These are phyloP conservation scores for Hypanus sabinus DNA, from an alignment of 2,113 vertebrate genomes.

Conservation along the genomic window DNA sequence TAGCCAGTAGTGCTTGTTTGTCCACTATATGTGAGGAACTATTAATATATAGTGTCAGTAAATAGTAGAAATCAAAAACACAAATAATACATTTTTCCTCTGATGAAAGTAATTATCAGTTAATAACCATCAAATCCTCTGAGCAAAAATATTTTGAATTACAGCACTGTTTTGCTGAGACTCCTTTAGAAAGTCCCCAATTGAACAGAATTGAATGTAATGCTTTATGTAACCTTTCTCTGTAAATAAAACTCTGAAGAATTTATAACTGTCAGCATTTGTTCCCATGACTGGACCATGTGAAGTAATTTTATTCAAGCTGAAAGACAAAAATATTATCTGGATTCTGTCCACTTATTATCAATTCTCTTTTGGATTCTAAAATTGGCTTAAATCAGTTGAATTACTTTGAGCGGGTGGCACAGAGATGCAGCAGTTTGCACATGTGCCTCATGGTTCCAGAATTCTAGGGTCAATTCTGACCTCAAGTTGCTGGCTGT, in stretches of 20 bases:
- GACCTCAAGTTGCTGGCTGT: too few relatives aligned
- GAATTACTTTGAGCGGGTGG: too few relatives aligned
- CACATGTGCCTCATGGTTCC: too few relatives aligned
- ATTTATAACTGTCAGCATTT: background rate
- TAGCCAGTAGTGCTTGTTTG: background rate
- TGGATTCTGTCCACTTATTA: background rate
- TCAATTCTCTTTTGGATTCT: background rate
- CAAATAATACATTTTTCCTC: constrained; percentile 3
- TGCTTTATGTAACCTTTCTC: background rate
- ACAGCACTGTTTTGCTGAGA: background rate
- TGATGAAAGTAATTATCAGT: background rate
- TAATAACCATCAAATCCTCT: background rate
- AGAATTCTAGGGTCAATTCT: too few relatives aligned
- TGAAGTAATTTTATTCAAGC: background rate
- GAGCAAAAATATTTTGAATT: constrained; percentile 21
- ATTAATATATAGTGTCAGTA: background rate
- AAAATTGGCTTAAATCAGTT: background rate
- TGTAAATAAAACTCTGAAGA: background rate
- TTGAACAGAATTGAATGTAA: constrained; percentile 27
- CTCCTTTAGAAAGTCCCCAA: background rate
- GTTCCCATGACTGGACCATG: constrained; percentile 5
- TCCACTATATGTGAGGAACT: background rate
- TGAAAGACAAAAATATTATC: constrained; percentile 19
- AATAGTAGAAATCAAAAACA: background rate
- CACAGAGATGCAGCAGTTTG: too few relatives aligned